Conservation (phyloP, 92 coral and sea anemone species). For the Bergia sp. region DNA sequence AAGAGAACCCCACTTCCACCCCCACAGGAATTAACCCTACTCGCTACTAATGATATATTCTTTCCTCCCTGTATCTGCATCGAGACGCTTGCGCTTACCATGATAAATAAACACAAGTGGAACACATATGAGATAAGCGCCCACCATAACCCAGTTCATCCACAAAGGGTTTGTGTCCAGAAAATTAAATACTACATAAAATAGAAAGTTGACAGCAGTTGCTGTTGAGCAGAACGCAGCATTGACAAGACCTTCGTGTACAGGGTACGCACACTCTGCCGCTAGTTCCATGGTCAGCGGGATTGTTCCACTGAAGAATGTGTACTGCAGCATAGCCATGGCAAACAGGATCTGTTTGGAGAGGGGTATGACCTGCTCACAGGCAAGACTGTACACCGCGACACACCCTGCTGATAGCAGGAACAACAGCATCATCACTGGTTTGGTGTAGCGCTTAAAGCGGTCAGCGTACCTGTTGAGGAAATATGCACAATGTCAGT, state of each 20-base stretch:
- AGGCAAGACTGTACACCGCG: slow-evolving; percentile 79
- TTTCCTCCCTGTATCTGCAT: slow-evolving; percentile 57
- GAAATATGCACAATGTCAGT: not conserved
- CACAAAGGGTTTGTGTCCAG: slow-evolving; percentile 82
- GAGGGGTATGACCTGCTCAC: slow-evolving; percentile 81
- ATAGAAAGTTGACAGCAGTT: slow-evolving; percentile 73
- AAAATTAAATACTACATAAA: slow-evolving; percentile 83
- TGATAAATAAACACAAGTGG: slow-evolving; percentile 68
- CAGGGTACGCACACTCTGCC: slow-evolving; percentile 90
- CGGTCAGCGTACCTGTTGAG: slow-evolving; percentile 85
- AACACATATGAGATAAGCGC: slow-evolving; percentile 73
- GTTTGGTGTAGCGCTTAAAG: slow-evolving; percentile 75
- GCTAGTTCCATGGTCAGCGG: slow-evolving; percentile 85
- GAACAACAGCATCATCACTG: slow-evolving; percentile 70
- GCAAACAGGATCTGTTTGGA: slow-evolving; percentile 67
- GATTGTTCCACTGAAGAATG: slow-evolving; percentile 76
- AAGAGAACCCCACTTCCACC: not conserved
- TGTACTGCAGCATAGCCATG: slow-evolving; percentile 66
- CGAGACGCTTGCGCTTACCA: slow-evolving; percentile 71
- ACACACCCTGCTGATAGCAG: slow-evolving; percentile 67
- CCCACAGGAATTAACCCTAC: not conserved
- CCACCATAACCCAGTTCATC: slow-evolving; percentile 93
- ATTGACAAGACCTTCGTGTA: slow-evolving; percentile 88
- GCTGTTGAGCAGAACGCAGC: slow-evolving; percentile 73
- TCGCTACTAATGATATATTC: not conserved